These are phyloP conservation scores for Ophioninae sp. DNA, from an alignment of 2,888 invertebrate species.

Conservation along the genomic window DNA sequence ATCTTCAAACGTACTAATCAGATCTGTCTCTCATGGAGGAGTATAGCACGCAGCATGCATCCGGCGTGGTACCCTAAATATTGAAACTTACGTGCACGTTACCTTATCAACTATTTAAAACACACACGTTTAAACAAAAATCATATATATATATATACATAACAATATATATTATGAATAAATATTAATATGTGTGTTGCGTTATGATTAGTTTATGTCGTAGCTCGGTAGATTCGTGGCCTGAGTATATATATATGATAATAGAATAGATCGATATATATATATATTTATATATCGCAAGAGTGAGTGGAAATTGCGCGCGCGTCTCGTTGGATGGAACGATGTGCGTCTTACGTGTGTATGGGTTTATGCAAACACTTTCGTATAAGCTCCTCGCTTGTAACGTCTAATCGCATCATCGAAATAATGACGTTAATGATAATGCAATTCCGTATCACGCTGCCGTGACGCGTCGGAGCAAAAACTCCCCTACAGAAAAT, in stretches of 20 bases:
- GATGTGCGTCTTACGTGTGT: not conserved
- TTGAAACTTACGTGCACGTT: constrained; percentile 58
- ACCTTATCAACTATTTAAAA: constrained; percentile 45
- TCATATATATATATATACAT: constrained; percentile 27
- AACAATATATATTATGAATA: constrained; percentile 26
- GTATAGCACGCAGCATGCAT: constrained; percentile 65
- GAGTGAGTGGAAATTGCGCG: not conserved
- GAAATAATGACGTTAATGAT: constrained; percentile 33
- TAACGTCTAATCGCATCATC: constrained; percentile 56
- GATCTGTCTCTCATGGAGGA: constrained; percentile 25
- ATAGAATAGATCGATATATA: constrained; percentile 43
- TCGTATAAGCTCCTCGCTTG: constrained; percentile 58
- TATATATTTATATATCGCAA: constrained; percentile 19
- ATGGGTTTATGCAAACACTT: constrained; percentile 21
- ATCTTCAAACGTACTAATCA: constrained; percentile 43
- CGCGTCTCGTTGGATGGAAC: not conserved
- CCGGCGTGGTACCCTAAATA: constrained; percentile 62
- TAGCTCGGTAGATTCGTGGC: constrained; percentile 59
- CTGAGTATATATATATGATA: constrained; percentile 55
- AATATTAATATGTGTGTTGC: constrained; percentile 50
- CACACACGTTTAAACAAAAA: constrained; percentile 35
- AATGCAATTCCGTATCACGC: constrained; percentile 57
- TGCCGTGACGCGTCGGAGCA: constrained; percentile 60
- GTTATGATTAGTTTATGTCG: constrained; percentile 51
- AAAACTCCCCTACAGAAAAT: constrained; percentile 47